Evolutionary conservation across 2,113 vertebrate genomes (phyloP).

Genomic region (Microcebus griseorufus): DNA sequence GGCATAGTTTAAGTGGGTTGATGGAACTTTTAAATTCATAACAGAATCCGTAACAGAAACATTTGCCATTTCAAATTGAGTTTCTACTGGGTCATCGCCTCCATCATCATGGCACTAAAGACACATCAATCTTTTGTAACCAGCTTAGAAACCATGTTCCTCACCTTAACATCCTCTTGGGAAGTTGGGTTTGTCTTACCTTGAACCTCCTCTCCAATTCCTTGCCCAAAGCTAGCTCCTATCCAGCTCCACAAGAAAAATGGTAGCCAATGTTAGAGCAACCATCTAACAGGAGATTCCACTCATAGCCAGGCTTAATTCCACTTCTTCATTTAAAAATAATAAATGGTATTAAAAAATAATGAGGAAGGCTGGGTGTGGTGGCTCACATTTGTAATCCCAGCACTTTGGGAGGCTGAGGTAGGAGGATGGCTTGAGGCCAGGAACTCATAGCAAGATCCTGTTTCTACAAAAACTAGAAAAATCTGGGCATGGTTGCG

Average conservation of each 20-base stretch:
- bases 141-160: not conserved
- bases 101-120: not conserved
- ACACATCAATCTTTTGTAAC: not conserved
- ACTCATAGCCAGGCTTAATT: not conserved
- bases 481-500: too few species aligned
- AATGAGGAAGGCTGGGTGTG: too few species aligned
- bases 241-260: not conserved
- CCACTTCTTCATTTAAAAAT: not conserved
- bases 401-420: too few species aligned
- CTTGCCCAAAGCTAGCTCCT: not conserved
- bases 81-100: not conserved
- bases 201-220: not conserved
- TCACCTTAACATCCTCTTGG: not conserved
- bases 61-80: slow-evolving; percentile 28
- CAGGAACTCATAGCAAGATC: too few species aligned
- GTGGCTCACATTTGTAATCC: too few species aligned
- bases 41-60: not conserved
- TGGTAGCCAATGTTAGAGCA: not conserved
- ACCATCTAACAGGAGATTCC: not conserved
- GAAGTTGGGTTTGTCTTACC: not conserved
- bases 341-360: not conserved
- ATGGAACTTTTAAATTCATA: not conserved
- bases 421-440: too few species aligned
- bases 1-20: not conserved
- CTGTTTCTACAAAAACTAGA: too few species aligned